These are phyloP conservation scores for Malurus melanocephalus DNA, from an alignment of 2,113 vertebrate species.

Conservation along the genomic window DNA sequence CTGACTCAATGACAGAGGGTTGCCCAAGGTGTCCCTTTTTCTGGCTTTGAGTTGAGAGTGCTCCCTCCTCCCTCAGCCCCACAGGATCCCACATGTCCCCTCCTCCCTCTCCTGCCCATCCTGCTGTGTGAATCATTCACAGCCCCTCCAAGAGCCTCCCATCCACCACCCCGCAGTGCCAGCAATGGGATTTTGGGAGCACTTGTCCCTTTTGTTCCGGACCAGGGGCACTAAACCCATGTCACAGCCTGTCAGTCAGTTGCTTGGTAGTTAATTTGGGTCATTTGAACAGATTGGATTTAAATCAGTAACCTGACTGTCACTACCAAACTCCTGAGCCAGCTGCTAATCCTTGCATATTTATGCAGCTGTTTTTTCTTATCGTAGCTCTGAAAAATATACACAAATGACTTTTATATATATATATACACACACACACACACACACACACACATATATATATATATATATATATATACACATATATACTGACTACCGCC, in stretches of 20 bases:
- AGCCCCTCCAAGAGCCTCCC: background rate
- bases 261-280: background rate
- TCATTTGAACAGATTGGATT: background rate
- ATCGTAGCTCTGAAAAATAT: background rate
- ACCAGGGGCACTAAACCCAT: background rate
- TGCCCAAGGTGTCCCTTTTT: background rate
- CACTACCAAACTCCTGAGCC: background rate
- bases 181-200: background rate
- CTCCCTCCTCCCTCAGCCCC: accelerated
- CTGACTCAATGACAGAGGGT: background rate
- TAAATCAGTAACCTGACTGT: background rate
- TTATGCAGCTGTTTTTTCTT: background rate
- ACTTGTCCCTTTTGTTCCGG: background rate
- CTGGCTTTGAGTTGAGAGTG: background rate
- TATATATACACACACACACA: background rate
- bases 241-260: background rate
- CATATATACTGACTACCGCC: background rate
- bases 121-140: background rate
- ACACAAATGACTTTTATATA: background rate
- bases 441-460: too few relatives aligned
- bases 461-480: too few relatives aligned
- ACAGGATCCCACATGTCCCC: background rate
- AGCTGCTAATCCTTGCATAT: background rate
- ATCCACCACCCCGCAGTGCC: background rate
- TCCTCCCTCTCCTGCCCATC: accelerated